phyloP scores from a whole-genome alignment of 2,113 vertebrate genomes.

The Bufo gargarizans region DNA sequence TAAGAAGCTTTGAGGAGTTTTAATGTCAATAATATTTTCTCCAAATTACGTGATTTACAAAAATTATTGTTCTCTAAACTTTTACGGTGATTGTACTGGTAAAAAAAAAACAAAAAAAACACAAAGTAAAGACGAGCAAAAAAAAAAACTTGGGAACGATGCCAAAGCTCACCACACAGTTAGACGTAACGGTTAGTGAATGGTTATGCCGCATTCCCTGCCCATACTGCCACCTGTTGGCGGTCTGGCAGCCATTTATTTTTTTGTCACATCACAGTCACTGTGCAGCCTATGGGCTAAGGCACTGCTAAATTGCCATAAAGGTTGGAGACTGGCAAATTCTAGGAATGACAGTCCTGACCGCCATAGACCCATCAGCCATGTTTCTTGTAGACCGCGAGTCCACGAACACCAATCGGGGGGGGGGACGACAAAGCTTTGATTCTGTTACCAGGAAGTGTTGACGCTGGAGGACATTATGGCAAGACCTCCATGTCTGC shows the following conservation, averaged over 20 bases:
- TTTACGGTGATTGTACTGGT: conserved; percentile 45
- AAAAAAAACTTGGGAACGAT: background rate
- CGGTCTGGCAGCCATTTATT: background rate
- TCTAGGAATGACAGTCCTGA: background rate
- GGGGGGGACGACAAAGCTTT: background rate
- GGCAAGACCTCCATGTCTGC: background rate
- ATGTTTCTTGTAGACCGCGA: background rate
- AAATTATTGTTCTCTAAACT: background rate
- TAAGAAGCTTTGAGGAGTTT: conserved; percentile 74
- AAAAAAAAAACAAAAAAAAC: conserved; percentile 1
- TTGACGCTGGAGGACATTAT: background rate
- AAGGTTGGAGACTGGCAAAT: background rate
- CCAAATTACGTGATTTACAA: conserved; percentile 62
- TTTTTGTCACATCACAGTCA: background rate
- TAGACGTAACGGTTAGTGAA: background rate
- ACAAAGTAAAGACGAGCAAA: background rate
- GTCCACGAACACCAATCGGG: background rate
- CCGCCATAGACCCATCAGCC: background rate
- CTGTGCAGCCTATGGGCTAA: background rate
- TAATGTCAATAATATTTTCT: conserved; percentile 23
- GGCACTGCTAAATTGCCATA: background rate
- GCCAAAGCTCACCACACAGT: conserved; percentile 19
- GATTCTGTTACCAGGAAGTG: background rate
- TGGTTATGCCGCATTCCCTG: background rate
- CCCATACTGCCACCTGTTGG: background rate